A percentile compares a stretch with the other conserved stretches of the same genome.
Evolutionary conservation across 64 coral and sea anemone genomes (phyloP).

Genomic region (Stichodactyla helianthus): DNA sequence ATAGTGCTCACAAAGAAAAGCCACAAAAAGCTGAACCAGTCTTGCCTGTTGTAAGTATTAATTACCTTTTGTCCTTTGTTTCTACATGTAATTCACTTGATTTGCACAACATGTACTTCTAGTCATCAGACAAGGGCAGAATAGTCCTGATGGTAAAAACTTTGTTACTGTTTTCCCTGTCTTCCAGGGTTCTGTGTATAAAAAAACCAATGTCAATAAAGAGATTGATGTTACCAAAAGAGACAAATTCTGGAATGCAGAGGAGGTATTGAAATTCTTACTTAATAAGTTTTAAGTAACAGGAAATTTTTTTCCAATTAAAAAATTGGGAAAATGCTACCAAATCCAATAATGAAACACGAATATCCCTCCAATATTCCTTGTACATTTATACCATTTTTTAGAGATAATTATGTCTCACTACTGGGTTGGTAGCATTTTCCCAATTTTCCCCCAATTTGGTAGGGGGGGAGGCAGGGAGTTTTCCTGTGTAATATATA

Average conservation of each 20-base stretch:
- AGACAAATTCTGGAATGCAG: constrained; percentile 73
- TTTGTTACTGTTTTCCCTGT: neutral
- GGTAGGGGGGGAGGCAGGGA: no score
- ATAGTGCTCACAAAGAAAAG: constrained; percentile 97
- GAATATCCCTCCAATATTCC: no score
- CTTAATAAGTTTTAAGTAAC: neutral
- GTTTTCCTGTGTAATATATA: no score
- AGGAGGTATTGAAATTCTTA: constrained; percentile 46
- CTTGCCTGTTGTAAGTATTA: constrained; percentile 75
- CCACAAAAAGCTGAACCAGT: constrained; percentile 85
- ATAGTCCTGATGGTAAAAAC: neutral
- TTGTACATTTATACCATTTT: no score
- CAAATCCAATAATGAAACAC: no score
- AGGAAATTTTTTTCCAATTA: no score
- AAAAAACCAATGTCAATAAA: constrained; percentile 66
- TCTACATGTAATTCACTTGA: neutral
- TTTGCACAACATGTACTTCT: neutral
- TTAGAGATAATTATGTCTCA: no score
- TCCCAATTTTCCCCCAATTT: no score
- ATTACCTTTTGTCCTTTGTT: neutral
- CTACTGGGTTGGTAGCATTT: no score
- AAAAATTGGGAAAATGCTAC: no score
- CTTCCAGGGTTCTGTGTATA: constrained; percentile 86
- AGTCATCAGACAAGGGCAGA: neutral
- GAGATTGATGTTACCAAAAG: constrained; percentile 85